Evolutionary conservation across 2,113 vertebrate species (phyloP), one percentile per base, ranked within the genome.

Genomic region (Periophthalmus modestus): DNA sequence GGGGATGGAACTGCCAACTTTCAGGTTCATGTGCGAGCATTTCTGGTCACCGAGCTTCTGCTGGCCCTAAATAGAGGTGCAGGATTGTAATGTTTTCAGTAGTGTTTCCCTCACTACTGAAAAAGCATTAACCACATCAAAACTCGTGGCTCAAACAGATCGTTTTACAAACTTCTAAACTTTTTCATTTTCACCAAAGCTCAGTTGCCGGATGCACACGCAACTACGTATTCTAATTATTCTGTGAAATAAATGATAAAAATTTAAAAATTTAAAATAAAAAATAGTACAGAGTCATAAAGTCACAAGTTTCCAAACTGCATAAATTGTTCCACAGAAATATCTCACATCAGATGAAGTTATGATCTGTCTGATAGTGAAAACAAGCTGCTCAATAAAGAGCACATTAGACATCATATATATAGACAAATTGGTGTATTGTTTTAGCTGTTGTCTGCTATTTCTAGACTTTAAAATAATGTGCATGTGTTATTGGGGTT

Each of bases 61-160:
- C 50, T n/a, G 18, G 15, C 48, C 5, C 48, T 19, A 7, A 52
- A 52, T 7, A 52, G 18, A 5, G 18, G 15, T 5, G 16, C 16
- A 52, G 48, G 16, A 52, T 19, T 7, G 18, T 52, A 52, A 52
- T 57, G 68, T 62, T 69, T 71, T 73, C 73, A 83, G 76, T 78
- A 78, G 73, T 75, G 54, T n/a, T n/a, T n/a, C n/a, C n/a, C n/a
- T n/a, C n/a, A n/a, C n/a, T n/a, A 67, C 48, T 63, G 73, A 82
- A 78, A 79, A 70, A 85, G 69, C 81, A 72, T 69, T 75, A 85
- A 88, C 88, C 88, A 87, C 85, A 90, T 86, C 78, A 87, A 79
- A 43, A 66, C 19, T 78, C 61, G 74, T 67, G 70, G 78, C 76
- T 79, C 72, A 55, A 82, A 79, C 67, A 62, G 50, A 59, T 10